Evolutionary conservation across 2,888 invertebrate species (phyloP).

Genomic region (Aricia artaxerxes): DNA sequence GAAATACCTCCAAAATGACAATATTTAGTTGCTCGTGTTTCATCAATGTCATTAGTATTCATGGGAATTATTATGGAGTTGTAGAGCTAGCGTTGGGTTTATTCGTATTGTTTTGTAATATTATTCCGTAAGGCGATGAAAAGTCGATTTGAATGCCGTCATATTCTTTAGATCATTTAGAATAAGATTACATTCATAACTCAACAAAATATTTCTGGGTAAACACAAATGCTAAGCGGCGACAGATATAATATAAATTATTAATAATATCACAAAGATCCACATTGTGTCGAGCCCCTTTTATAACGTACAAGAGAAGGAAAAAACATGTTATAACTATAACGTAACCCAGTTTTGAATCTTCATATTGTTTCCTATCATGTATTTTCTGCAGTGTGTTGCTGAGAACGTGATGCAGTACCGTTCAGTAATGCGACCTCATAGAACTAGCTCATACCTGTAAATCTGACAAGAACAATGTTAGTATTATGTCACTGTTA

Average conservation of each 20-base stretch:
- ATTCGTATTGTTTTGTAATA: background rate
- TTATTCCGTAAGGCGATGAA: background rate
- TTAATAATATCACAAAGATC: no score
- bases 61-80: background rate
- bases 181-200: no score
- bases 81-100: background rate
- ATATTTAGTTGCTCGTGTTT: background rate
- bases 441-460: constrained; percentile 16
- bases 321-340: no score
- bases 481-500: constrained; percentile 30
- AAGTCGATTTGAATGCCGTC: no score
- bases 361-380: no score
- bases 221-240: no score
- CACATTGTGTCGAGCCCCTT: no score
- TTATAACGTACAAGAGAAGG: no score
- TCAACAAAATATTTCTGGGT: no score
- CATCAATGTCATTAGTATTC: constrained; percentile 16
- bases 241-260: no score
- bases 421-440: background rate
- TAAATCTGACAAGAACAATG: constrained; percentile 33
- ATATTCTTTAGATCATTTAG: no score
- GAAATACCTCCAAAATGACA: constrained; percentile 17
- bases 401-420: background rate
- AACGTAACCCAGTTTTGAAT: no score
- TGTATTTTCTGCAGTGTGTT: background rate